Evolutionary conservation across 2,888 invertebrate genomes (phyloP).

Genomic region (Craniophora ligustri): DNA sequence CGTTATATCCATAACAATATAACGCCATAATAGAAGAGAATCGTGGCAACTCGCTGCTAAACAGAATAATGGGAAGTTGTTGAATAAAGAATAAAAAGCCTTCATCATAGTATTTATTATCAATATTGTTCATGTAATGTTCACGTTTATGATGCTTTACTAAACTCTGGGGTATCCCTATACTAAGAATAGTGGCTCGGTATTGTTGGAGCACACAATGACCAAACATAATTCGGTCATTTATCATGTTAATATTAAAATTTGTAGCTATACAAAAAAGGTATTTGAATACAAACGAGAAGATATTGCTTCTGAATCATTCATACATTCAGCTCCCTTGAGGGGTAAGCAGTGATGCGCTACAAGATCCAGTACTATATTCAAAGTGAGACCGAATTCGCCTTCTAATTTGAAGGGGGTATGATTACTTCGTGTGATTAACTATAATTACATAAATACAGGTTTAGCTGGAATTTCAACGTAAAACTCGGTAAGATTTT

Average conservation of each 20-base stretch:
- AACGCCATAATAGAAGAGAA: slow-evolving; percentile 53
- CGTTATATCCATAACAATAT: slow-evolving; percentile 51
- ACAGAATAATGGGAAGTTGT: slow-evolving; percentile 69
- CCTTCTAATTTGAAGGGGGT: neutral
- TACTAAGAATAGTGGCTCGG: slow-evolving; percentile 24
- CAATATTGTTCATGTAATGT: slow-evolving; percentile 43
- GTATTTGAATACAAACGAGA: slow-evolving; percentile 5
- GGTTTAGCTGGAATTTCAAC: no score
- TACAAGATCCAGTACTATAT: neutral
- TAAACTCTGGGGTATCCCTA: slow-evolving; percentile 11
- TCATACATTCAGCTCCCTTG: slow-evolving; percentile 4
- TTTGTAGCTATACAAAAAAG: slow-evolving; percentile 1
- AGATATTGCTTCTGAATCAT: slow-evolving; percentile 9
- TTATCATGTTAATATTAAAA: slow-evolving; percentile 28
- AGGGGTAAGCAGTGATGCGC: neutral
- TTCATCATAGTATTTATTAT: slow-evolving; percentile 51
- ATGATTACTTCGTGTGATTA: neutral
- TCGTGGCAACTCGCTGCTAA: slow-evolving; percentile 56
- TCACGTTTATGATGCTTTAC: slow-evolving; percentile 22
- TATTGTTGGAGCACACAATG: slow-evolving; percentile 31
- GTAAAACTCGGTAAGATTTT: neutral
- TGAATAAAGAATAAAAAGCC: slow-evolving; percentile 64
- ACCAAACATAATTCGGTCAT: slow-evolving; percentile 25
- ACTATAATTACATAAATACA: no score
- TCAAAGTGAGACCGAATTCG: neutral